phyloP scores from a whole-genome alignment of 1,140 invertebrate genomes.

The Eueides isabella region DNA sequence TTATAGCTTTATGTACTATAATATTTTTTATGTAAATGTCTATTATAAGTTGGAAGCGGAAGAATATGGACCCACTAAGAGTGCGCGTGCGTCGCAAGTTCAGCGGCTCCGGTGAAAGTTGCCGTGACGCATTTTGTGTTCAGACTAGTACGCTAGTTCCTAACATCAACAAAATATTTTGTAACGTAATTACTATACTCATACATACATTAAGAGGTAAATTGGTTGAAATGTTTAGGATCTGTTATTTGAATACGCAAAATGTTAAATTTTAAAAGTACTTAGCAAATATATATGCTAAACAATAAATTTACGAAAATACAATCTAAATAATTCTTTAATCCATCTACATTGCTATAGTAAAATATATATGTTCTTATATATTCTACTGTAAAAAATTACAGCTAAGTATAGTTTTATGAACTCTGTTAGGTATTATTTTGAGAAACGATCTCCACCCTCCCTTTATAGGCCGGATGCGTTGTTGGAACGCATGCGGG shows the following conservation, averaged over 20 bases:
- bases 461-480: constrained; percentile 44
- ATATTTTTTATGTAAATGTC: too few relatives aligned
- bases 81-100: constrained; percentile 24
- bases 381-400: not conserved
- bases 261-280: not conserved
- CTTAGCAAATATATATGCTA: not conserved
- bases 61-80: not conserved
- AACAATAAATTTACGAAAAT: not conserved
- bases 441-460: constrained; percentile 25
- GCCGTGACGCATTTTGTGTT: constrained; percentile 69
- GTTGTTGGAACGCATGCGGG: constrained; percentile 46
- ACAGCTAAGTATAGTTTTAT: not conserved
- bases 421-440: constrained; percentile 37
- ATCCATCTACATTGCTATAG: not conserved
- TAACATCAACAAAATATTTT: constrained; percentile 36
- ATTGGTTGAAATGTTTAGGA: not conserved
- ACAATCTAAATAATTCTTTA: not conserved
- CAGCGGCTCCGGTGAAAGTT: constrained; percentile 65
- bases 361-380: not conserved
- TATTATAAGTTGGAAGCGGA: not conserved
- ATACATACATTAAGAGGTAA: not conserved
- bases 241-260: not conserved
- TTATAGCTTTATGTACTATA: too few relatives aligned
- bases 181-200: constrained; percentile 29
- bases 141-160: constrained; percentile 40